phyloP scores from a whole-genome alignment of 2,113 vertebrate species.

The Callionymus lyra region DNA sequence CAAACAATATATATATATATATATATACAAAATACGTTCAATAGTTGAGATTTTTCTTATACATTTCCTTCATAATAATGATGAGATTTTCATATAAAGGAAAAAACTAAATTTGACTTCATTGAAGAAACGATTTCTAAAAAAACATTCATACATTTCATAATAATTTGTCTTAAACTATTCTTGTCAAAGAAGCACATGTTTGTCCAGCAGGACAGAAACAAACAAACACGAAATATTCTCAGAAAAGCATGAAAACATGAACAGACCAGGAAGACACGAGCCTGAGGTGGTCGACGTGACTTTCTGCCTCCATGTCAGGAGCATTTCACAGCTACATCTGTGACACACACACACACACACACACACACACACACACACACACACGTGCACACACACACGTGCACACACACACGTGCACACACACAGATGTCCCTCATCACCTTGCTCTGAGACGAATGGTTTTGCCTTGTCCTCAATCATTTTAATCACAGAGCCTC shows the following conservation, averaged over 20 bases:
- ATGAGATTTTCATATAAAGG: neutral
- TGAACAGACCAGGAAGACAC: slow-evolving; percentile 43
- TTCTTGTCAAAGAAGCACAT: neutral
- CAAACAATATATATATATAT: too few species aligned
- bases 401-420: neutral
- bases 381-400: neutral
- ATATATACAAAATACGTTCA: too few species aligned
- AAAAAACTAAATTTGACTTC: neutral
- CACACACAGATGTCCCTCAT: neutral
- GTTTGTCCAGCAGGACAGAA: neutral
- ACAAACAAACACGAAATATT: neutral
- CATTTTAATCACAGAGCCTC: slow-evolving; percentile 70
- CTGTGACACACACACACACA: slow-evolving; percentile 13
- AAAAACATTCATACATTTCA: neutral
- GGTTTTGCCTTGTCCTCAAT: slow-evolving; percentile 62
- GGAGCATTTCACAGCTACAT: slow-evolving; percentile 59
- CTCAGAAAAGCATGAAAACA: too few species aligned
- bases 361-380: slow-evolving; percentile 2
- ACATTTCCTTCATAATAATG: too few species aligned
- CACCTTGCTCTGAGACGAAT: slow-evolving; percentile 63
- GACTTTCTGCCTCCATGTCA: slow-evolving; percentile 31
- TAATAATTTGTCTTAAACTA: neutral
- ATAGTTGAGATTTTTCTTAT: too few species aligned
- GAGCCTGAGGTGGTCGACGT: slow-evolving; percentile 45
- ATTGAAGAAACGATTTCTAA: neutral